Percentiles rank a stretch among this genome's conserved stretches.
Conservation (phyloP, 2,113 vertebrate genomes). For the Gallinago paraguaiae region DNA sequence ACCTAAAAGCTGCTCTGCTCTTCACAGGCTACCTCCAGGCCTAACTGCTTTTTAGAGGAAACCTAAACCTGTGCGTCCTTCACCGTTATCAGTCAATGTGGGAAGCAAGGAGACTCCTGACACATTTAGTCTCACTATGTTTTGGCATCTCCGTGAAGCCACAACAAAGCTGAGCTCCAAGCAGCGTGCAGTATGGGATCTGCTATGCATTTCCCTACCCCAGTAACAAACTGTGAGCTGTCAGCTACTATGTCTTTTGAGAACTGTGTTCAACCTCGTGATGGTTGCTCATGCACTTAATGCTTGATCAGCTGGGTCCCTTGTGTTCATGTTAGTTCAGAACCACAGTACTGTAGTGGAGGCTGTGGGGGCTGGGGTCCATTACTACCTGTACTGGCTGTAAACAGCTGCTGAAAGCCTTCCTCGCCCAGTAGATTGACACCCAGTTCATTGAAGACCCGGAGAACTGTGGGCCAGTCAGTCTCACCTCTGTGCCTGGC, state of each 20-base stretch:
- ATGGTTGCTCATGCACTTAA: background rate
- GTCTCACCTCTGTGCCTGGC: too few species aligned
- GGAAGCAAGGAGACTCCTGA: background rate
- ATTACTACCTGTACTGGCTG: background rate
- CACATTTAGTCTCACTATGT: background rate
- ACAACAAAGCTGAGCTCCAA: background rate
- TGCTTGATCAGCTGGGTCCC: background rate
- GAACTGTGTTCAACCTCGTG: background rate
- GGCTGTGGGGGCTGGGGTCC: background rate
- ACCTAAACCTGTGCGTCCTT: background rate
- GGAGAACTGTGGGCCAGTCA: too few species aligned
- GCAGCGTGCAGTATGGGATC: fast-evolving
- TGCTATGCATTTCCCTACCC: background rate
- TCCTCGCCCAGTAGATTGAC: fast-evolving
- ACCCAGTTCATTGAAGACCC: too few species aligned
- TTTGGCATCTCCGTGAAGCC: background rate
- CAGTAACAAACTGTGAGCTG: background rate
- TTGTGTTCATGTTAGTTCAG: background rate
- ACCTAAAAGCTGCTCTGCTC: background rate
- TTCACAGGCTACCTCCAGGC: background rate
- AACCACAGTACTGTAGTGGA: background rate
- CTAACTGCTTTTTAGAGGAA: background rate
- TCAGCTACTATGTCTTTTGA: background rate
- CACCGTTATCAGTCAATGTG: fast-evolving
- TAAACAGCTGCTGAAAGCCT: fast-evolving